phyloP scores from a whole-genome alignment of 2,888 invertebrate genomes.

The Fragum whitleyi region DNA sequence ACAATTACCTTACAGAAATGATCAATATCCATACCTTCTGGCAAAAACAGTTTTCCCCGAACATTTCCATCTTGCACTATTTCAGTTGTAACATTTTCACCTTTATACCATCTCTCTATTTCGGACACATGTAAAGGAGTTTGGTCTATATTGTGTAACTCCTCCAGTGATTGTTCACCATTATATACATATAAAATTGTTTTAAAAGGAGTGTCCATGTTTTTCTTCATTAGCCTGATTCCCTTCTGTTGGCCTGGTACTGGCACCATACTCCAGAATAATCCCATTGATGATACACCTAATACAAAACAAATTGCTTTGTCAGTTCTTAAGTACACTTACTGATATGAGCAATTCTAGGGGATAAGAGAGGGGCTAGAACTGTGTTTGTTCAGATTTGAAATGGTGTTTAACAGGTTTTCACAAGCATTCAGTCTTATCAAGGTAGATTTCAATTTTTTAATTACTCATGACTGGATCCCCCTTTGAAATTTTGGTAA shows the following conservation, averaged over 20 bases:
- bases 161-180: constrained; percentile 57
- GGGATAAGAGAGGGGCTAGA: too few relatives aligned
- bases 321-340: too few relatives aligned
- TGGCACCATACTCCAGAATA: constrained; percentile 76
- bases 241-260: constrained; percentile 66
- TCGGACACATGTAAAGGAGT: constrained; percentile 34
- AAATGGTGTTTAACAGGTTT: too few relatives aligned
- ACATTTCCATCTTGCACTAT: constrained; percentile 68
- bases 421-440: too few relatives aligned
- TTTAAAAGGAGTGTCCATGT: constrained; percentile 67
- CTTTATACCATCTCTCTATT: constrained; percentile 69
- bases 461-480: too few relatives aligned
- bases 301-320: constrained; percentile 11
- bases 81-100: constrained; percentile 62
- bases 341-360: too few relatives aligned
- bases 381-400: too few relatives aligned
- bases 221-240: constrained; percentile 67
- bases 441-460: too few relatives aligned
- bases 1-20: background rate
- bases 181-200: constrained; percentile 59
- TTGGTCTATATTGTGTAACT: constrained; percentile 25
- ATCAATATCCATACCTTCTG: constrained; percentile 57
- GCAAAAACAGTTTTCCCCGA: constrained; percentile 75
- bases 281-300: constrained; percentile 78
- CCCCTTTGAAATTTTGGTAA: too few relatives aligned